Evolutionary conservation across 2,888 invertebrate genomes (phyloP), one percentile per base, ranked within the genome.

Genomic region (Euzophera pinguis): DNA sequence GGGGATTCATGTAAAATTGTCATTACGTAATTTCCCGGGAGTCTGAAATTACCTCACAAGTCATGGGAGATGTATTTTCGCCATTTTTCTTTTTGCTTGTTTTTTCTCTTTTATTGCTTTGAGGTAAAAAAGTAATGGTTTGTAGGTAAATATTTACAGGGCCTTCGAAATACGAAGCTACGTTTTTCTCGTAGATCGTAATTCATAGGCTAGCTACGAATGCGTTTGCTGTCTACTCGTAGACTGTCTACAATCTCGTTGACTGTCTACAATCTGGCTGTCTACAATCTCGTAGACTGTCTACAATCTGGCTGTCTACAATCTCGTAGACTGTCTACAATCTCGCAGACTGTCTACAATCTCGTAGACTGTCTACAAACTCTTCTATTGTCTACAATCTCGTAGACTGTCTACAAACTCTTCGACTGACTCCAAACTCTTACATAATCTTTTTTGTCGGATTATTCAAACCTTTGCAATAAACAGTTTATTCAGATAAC

Each of bases 1-100:
- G 43, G 29, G 27, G 43, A 29, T 43, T 43, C 43, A 43, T 29
- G 43, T 13, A 29, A 43, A n/a, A 43, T 29, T 43, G 43, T 43
- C 43, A 29, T 43, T 43, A 43, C 1, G 12, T 27, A 29, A 43
- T 43, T 43, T 29, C 43, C 43, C 43, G 27, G 3, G 43, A 13
- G 43, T 1, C 4, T 3, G 17, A 17, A 17, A 17, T 5, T 3
- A 41, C 17, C 41, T 43, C 12, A 13, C 29, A 13, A 43, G 43
- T 43, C 43, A 14, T 43, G 43, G 43, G 8, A 27, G 29, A 43
- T 43, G 43, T 43, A 29, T 43, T 43, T 29, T 29, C 10, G 9
- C 9, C 12, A 8, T 29, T 29, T 43, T 27, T 1, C 29, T 12
- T 43, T 29, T 43, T 7, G 1, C 0, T 29, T 13, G 13, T 43